Conservation (phyloP, 2,888 invertebrate species). For the Melipona beecheii region DNA sequence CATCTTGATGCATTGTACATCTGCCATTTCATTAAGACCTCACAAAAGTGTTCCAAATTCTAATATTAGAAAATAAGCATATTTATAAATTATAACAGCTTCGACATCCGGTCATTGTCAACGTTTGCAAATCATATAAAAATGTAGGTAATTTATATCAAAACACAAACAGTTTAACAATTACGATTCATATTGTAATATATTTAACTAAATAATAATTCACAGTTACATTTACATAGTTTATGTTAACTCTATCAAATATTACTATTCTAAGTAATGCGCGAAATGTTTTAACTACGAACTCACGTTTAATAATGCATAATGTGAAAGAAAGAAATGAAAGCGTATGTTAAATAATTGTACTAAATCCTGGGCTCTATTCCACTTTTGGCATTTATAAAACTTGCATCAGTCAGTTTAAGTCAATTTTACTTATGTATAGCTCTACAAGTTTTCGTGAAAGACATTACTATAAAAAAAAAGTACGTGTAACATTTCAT, state of each 20-base stretch:
- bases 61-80: slow-evolving; percentile 35
- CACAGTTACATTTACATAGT: slow-evolving; percentile 38
- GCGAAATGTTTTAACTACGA: not conserved
- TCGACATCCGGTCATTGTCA: slow-evolving; percentile 28
- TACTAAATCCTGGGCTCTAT: slow-evolving; percentile 13
- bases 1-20: slow-evolving; percentile 35
- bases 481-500: slow-evolving; percentile 25
- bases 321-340: not conserved
- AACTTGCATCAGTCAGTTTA: not conserved
- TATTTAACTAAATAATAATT: slow-evolving; percentile 57
- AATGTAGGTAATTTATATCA: slow-evolving; percentile 31
- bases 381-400: slow-evolving; percentile 42
- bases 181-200: slow-evolving; percentile 53
- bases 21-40: slow-evolving; percentile 34
- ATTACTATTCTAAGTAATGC: slow-evolving; percentile 26
- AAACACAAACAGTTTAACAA: slow-evolving; percentile 18
- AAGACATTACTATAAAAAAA: not conserved
- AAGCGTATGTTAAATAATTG: slow-evolving; percentile 27
- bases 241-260: slow-evolving; percentile 30
- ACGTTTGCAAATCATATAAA: slow-evolving; percentile 30
- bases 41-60: slow-evolving; percentile 52
- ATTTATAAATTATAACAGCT: slow-evolving; percentile 52
- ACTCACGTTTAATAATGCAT: slow-evolving; percentile 2
- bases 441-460: not conserved
- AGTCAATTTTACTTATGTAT: slow-evolving; percentile 11